These are phyloP conservation scores for Drosophila lutescens DNA, from an alignment of 2,888 invertebrate genomes.

Conservation along the genomic window DNA sequence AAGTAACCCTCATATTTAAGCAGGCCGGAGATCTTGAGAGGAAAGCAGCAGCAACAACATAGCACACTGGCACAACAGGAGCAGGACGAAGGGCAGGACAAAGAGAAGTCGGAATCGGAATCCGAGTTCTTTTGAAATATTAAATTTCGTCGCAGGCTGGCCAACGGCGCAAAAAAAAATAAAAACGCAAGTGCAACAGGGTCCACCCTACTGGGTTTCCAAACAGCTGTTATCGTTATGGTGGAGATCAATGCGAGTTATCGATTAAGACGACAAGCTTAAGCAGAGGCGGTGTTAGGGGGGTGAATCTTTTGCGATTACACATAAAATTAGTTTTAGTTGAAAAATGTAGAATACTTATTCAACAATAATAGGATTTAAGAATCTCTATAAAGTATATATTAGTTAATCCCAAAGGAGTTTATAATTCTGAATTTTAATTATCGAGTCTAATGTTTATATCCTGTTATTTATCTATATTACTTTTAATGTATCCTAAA, in stretches of 20 bases:
- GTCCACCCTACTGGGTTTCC: slow-evolving; percentile 17
- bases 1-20: slow-evolving; percentile 53
- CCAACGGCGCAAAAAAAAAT: slow-evolving; percentile 18
- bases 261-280: background rate
- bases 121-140: slow-evolving; percentile 8
- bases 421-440: no score
- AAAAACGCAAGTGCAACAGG: slow-evolving; percentile 28
- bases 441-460: no score
- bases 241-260: slow-evolving; percentile 8
- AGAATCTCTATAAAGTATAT: no score
- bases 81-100: background rate
- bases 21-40: slow-evolving; percentile 53
- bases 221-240: slow-evolving; percentile 27
- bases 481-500: no score
- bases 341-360: no score
- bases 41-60: background rate
- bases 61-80: background rate
- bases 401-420: no score
- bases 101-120: slow-evolving; percentile 3
- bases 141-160: slow-evolving; percentile 21
- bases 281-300: background rate
- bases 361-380: no score
- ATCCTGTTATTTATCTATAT: no score
- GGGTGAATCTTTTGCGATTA: background rate
- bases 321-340: no score